Percentiles rank a stretch among this genome's conserved stretches.
These are phyloP conservation scores for Irena cyanogastra DNA, from an alignment of 2,113 vertebrate genomes.

Conservation along the genomic window DNA sequence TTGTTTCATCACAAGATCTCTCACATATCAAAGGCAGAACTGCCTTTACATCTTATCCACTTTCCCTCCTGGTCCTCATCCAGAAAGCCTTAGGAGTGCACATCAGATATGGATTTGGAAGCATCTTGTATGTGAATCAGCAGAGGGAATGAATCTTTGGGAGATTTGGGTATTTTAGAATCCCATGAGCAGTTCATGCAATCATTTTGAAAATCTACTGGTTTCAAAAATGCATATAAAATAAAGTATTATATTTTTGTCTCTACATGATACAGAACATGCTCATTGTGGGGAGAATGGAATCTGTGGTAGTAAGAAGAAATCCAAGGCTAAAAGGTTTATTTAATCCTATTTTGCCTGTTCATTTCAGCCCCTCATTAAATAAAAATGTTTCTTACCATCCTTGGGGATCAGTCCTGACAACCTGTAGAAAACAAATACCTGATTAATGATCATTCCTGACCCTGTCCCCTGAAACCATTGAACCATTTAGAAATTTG, in stretches of 20 bases:
- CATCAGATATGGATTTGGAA: not conserved
- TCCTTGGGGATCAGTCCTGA: slow-evolving; percentile 48
- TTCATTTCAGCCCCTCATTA: not conserved
- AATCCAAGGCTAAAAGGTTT: not conserved
- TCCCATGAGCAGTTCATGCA: not conserved
- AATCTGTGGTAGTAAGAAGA: not conserved
- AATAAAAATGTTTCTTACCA: slow-evolving; percentile 31
- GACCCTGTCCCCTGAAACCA: not conserved
- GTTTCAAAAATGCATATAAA: not conserved
- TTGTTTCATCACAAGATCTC: not conserved
- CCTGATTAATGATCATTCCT: not conserved
- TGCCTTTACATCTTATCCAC: not conserved
- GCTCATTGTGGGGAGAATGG: not conserved
- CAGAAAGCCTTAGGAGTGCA: not conserved
- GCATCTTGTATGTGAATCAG: not conserved
- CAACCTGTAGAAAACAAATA: slow-evolving; percentile 21
- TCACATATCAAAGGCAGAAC: not conserved
- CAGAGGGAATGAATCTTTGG: not conserved
- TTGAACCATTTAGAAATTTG: not conserved
- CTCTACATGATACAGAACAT: not conserved
- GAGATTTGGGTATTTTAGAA: not conserved
- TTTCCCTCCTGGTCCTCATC: not conserved
- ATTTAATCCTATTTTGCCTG: not conserved
- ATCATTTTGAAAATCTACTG: not conserved
- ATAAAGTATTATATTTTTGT: not conserved